Conservation (phyloP, 2,888 invertebrate species). For the Drosophila parthenogenetica region DNA sequence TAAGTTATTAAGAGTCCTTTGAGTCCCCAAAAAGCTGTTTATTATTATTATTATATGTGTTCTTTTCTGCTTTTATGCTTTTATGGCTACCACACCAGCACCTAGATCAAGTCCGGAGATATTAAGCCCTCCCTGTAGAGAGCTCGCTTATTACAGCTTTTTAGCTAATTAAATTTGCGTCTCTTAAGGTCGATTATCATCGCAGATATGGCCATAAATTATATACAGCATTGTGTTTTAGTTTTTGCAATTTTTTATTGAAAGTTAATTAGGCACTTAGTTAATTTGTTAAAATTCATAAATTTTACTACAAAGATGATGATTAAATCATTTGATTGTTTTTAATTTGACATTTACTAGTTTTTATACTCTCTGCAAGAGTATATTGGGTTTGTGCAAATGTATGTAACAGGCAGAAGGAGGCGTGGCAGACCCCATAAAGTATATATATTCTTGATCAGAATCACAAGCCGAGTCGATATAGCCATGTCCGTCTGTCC, state of each 20-base stretch:
- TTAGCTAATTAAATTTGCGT: constrained; percentile 65
- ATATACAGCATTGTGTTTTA: constrained; percentile 4
- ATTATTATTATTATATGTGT: constrained; percentile 38
- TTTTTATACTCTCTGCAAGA: no score
- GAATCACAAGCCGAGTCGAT: no score
- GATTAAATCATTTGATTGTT: neutral
- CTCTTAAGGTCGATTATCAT: constrained; percentile 29
- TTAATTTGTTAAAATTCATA: neutral
- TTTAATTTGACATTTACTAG: no score
- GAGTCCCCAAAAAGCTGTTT: constrained; percentile 34
- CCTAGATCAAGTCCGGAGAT: constrained; percentile 72
- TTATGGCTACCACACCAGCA: constrained; percentile 53
- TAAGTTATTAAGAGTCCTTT: constrained; percentile 72
- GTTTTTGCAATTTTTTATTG: neutral
- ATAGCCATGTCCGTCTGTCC: no score
- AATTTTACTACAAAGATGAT: neutral
- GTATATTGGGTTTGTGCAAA: no score
- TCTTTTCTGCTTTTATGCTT: constrained; percentile 41
- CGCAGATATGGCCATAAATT: constrained; percentile 31
- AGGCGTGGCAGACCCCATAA: no score
- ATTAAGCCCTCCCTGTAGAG: constrained; percentile 38
- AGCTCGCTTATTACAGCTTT: constrained; percentile 50
- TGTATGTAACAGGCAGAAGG: no score
- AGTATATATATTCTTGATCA: no score
- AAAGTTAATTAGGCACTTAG: neutral